Evolutionary conservation across 2,888 invertebrate species (phyloP).

Genomic region (Aelia acuminata): DNA sequence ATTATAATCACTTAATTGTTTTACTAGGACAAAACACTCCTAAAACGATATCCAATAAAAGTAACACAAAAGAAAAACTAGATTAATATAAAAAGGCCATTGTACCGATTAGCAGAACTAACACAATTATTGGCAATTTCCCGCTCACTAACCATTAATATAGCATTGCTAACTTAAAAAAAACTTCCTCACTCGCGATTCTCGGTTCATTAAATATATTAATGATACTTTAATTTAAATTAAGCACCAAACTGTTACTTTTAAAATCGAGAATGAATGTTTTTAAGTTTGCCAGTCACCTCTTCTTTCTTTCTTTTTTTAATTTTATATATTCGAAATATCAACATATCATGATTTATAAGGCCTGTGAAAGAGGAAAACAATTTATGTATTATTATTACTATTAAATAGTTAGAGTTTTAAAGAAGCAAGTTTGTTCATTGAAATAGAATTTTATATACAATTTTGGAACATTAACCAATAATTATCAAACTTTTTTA

Average conservation of each 20-base stretch:
- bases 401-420: too few species aligned
- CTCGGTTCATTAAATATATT: neutral
- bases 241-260: neutral
- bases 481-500: too few species aligned
- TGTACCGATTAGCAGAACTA: neutral
- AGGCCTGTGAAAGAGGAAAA: neutral
- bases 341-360: neutral
- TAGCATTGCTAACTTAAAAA: neutral
- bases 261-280: neutral
- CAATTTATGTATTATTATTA: too few species aligned
- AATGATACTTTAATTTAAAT: neutral
- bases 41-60: neutral
- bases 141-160: neutral
- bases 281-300: neutral
- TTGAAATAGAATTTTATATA: too few species aligned
- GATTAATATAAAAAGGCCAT: neutral
- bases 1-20: neutral
- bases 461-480: too few species aligned
- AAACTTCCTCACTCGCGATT: neutral
- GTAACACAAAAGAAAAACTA: neutral
- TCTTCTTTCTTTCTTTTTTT: neutral
- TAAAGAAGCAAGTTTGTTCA: too few species aligned
- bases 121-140: neutral
- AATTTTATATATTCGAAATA: neutral
- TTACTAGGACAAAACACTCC: neutral